Evolutionary conservation across 2,888 invertebrate genomes (phyloP).

Genomic region (Tyria jacobaeae): DNA sequence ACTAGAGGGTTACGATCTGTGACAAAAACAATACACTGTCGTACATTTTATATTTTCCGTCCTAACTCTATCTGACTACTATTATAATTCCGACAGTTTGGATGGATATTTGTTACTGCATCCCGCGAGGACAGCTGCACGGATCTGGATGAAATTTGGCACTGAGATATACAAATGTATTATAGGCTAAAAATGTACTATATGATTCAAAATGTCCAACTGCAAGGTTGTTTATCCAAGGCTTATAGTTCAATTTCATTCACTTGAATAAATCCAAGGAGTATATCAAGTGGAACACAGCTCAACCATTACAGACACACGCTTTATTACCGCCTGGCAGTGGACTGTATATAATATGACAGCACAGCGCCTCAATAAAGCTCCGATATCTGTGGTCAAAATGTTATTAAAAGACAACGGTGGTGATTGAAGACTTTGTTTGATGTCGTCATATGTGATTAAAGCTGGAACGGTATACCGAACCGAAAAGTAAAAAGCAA

Average conservation of each 20-base stretch:
- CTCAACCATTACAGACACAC: neutral
- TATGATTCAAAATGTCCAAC: no score
- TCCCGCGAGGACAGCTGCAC: no score
- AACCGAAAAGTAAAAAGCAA: conserved; percentile 4
- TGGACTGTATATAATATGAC: neutral
- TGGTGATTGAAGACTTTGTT: neutral
- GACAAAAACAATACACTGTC: no score
- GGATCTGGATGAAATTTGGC: no score
- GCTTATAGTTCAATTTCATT: neutral
- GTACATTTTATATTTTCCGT: no score
- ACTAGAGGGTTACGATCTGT: no score
- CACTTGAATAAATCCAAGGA: neutral
- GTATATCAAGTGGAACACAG: neutral
- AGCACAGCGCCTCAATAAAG: neutral
- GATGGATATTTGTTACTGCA: no score
- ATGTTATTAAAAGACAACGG: conserved; percentile 1
- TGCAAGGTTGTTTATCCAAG: no score
- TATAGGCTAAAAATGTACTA: no score
- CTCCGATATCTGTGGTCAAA: conserved; percentile 2
- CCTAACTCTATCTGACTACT: no score
- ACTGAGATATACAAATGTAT: no score
- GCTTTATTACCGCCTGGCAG: neutral
- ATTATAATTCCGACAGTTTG: no score
- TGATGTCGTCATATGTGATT: conserved; percentile 7
- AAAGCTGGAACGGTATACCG: neutral